Conservation (phyloP, 2,888 invertebrate genomes). For the Morpho helenor region DNA sequence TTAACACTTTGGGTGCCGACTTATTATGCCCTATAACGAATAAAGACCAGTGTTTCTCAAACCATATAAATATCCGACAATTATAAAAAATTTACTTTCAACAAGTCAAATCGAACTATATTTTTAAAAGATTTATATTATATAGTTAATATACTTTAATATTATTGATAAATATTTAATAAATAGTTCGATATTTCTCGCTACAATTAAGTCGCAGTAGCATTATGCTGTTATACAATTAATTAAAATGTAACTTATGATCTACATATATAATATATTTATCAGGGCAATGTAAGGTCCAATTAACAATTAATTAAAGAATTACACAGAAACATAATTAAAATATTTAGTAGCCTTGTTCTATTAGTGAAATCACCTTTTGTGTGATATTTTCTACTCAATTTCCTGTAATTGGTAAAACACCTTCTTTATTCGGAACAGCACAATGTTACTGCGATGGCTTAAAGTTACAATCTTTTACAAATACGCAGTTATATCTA, state of each 20-base stretch:
- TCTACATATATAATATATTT: too few species aligned
- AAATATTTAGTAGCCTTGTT: neutral
- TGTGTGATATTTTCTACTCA: too few species aligned
- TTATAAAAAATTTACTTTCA: slow-evolving; percentile 14
- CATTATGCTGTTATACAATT: neutral
- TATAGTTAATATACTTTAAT: slow-evolving; percentile 4
- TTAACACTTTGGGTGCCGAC: slow-evolving; percentile 72
- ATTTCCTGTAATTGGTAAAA: too few species aligned
- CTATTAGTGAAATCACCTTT: too few species aligned
- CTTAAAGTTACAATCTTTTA: slow-evolving; percentile 20
- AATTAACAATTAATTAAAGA: too few species aligned
- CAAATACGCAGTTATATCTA: too few species aligned
- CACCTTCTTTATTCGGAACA: too few species aligned
- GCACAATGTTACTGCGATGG: too few species aligned
- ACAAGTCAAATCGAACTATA: slow-evolving; percentile 9
- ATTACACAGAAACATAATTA: neutral
- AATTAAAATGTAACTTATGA: too few species aligned
- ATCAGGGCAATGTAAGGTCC: too few species aligned
- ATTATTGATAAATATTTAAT: slow-evolving; percentile 14
- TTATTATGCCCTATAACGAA: slow-evolving; percentile 65
- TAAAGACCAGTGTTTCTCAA: slow-evolving; percentile 77
- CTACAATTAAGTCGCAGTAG: slow-evolving; percentile 36
- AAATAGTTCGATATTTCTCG: slow-evolving; percentile 10
- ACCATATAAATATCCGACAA: slow-evolving; percentile 33
- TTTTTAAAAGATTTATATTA: neutral